Conservation (phyloP, 2,113 vertebrate genomes). For the Excalfactoria chinensis region DNA sequence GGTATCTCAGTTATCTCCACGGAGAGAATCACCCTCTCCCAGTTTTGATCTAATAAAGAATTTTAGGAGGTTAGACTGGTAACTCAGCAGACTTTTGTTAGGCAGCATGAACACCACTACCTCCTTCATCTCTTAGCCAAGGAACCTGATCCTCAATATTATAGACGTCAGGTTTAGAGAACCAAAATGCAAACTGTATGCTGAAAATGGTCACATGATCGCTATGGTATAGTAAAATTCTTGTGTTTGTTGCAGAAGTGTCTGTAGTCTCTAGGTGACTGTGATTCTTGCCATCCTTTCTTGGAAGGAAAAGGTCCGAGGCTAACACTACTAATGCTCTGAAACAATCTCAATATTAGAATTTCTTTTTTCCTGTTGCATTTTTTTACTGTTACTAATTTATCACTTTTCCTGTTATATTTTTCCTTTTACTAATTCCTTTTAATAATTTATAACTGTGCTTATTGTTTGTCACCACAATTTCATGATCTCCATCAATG, state of each 20-base stretch:
- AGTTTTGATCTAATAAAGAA: background rate
- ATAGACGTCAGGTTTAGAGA: background rate
- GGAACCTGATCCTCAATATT: background rate
- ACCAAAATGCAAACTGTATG: background rate
- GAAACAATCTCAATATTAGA: background rate
- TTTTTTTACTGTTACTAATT: background rate
- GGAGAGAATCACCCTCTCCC: background rate
- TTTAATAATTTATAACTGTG: background rate
- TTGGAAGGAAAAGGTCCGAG: background rate
- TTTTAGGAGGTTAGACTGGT: background rate
- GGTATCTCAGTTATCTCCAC: fast-evolving
- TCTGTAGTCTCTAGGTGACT: background rate
- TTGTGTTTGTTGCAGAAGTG: background rate
- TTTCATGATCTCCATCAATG: background rate
- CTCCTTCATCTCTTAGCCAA: background rate
- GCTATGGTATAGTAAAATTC: background rate
- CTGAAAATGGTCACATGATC: background rate
- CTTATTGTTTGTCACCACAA: background rate
- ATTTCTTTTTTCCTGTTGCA: background rate
- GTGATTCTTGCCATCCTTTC: background rate
- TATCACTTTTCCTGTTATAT: background rate
- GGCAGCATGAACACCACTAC: background rate
- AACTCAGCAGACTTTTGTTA: background rate
- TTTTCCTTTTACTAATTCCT: too few species aligned
- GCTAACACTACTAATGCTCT: background rate